Conservation (phyloP, 1,140 invertebrate genomes). For the Zaprionus lachaisei region DNA sequence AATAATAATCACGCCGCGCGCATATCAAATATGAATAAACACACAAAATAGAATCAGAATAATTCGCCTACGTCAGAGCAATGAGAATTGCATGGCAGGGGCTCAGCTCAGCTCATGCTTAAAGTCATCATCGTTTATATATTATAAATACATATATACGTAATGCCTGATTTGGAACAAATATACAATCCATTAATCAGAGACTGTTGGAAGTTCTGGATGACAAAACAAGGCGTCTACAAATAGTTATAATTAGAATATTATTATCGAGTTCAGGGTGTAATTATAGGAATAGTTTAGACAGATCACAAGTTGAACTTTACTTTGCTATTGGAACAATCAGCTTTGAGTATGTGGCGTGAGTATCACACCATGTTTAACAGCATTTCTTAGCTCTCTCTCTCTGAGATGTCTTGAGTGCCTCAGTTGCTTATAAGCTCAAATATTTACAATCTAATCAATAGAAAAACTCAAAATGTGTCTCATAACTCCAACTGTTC, state of each 20-base stretch:
- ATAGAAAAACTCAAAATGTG: not conserved
- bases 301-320: not conserved
- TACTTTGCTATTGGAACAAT: not conserved
- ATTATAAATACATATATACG: not conserved
- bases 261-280: not conserved
- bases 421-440: conserved; percentile 17
- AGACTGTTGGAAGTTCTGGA: not conserved
- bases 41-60: not conserved
- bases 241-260: not conserved
- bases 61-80: conserved; percentile 19
- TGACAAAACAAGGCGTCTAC: not conserved
- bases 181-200: conserved; percentile 5
- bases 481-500: conserved; percentile 7
- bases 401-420: not conserved
- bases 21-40: conserved; percentile 34
- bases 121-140: not conserved
- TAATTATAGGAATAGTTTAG: not conserved
- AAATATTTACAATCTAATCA: conserved; percentile 49
- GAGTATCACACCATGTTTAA: conserved; percentile 10
- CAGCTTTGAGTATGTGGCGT: not conserved
- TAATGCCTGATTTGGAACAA: not conserved
- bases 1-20: not conserved
- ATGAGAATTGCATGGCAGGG: conserved; percentile 8
- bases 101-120: conserved; percentile 23
- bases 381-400: not conserved